Evolutionary conservation across 2,797 vertebrate genomes (phyloP), one percentile per base, ranked within the genome.

Genomic region (Melanotaenia maccullochi): DNA sequence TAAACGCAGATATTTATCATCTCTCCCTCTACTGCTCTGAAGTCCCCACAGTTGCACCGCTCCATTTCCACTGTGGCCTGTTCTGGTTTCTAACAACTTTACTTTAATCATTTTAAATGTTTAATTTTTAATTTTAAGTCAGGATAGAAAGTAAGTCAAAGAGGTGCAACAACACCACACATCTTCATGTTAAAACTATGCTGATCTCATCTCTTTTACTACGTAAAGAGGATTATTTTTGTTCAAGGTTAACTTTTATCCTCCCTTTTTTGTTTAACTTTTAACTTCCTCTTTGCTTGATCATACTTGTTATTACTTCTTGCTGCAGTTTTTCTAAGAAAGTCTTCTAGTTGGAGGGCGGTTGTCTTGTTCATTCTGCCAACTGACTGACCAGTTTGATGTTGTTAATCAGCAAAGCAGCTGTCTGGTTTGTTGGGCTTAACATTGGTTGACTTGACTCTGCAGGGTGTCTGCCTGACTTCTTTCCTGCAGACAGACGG

Each of bases 1-100:
- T 84, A 79, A 86, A 88, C 5, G 24, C 71, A 75, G 83, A 83
- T 77, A 76, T 87, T 85, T 71, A 63, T 83, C 80, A 68, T 65
- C 66, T 78, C 32, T 78, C 57, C 80, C 35, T 51, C 57, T 63
- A 2, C 62, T 58, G 64, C 58, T 85, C 61, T 71, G 65, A 81
- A 80, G 68, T 76, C 60, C n/a, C 32, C 44, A 1, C 62, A 69
- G n/a, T 65, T 38, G 16, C 49, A 32, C 30, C 67, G 63, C 72
- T 65, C 49, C 76, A 44, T 58, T 3, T 74, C 38, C 18, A 56
- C 2, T 1, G 24, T 11, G 30, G 51, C 52, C 22, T 54, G 16
- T 3, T 3, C 51, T 0, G 49, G n/a, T 64, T 32, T 57, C 58
- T 66, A 38, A 56, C 42, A 56, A 22, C 47, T 58, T 9, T 16